Evolutionary conservation across 2,888 invertebrate species (phyloP), one percentile per base, ranked within the genome.

Genomic region (Tubulanus polymorphus): DNA sequence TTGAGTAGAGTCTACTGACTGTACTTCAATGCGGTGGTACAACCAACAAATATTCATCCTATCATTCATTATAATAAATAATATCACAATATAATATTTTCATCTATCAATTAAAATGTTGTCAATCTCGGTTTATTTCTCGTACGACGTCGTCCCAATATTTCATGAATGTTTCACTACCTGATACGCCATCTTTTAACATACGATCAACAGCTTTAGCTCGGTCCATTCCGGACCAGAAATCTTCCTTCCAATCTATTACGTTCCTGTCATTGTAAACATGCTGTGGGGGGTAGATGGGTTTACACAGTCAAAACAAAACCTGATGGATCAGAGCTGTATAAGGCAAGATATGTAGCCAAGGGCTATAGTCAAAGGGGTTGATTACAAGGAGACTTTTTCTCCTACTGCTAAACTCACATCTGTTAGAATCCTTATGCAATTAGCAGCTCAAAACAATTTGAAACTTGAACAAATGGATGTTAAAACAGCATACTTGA

Each of bases 121-220:
- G n/a, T 32, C 35, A 32, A 32, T 32, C 20, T 5, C 41, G 20
- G 6, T 18, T 18, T 15, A 18, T 5, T 23, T 41, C 41, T 15
- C 15, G 18, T 5, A 41, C 6, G 5, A 25, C 51, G 25, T 37
- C 28, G 1, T n/a, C 27, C 53, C 48, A 56, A 37, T 65, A 67
- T 23, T 63, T 49, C 1, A 49, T 30, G 45, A 64, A 67, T 48
- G 47, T 59, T 12, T 51, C 47, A 1, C 67, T 50, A 37, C 65
- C 47, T 25, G 56, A 59, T 55, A 68, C 68, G 25, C 60, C 53
- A 3, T 51, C 54, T n/a, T 56, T 30, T 15, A 70, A 23, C 69
- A 69, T 70, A 18, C 61, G 51, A 29, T 48, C 25, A n/a, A 64
- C 56, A 18, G 68, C 68, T 6, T 47, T 51, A 18, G 67, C 70